Evolutionary conservation across 1,140 invertebrate species (phyloP), one percentile per base, ranked within the genome.

Genomic region (Penaeus indicus): DNA sequence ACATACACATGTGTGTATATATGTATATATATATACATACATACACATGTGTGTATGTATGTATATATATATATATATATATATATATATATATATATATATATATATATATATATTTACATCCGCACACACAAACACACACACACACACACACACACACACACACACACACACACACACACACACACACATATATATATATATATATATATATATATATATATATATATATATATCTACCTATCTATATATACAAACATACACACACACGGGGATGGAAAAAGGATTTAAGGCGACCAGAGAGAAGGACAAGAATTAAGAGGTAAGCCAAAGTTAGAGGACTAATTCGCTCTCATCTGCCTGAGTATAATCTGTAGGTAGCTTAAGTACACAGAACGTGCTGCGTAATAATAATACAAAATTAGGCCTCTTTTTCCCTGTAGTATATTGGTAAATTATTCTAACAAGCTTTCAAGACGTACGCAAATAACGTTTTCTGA

Each of bases 1-100:
- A n/a, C 67, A 69, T 8, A 16, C 67, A 69, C 5, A 69, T 27
- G 27, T 69, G 10, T 8, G 5, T 27, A 13, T 16, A 5, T 69
- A 69, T 69, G 27, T 69, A 67, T 7, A 7, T 3, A 67, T 7
- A 67, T 18, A 67, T 7, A 69, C 19, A 69, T 69, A 69, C 27
- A 69, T 69, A 69, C 27, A 69, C 3, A 69, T 72, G 27, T 67
- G 22, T 67, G 27, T 67, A 1, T 67, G 27, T 67, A 21, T 67
- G 27, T 67, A 21, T 67, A 10, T 67, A 67, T 21, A 69, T 69
- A 69, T 69, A 69, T 69, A 69, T 69, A 69, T 69, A 69, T 69
- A 69, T n/a, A 69, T 69, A 69, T 69, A 69, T n/a, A 69, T 69
- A 69, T 69, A 69, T 69, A 69, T 69, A 27, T 69, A 16, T 69